Conservation (phyloP, 1,140 invertebrate species). For the Chionoecetes opilio region DNA sequence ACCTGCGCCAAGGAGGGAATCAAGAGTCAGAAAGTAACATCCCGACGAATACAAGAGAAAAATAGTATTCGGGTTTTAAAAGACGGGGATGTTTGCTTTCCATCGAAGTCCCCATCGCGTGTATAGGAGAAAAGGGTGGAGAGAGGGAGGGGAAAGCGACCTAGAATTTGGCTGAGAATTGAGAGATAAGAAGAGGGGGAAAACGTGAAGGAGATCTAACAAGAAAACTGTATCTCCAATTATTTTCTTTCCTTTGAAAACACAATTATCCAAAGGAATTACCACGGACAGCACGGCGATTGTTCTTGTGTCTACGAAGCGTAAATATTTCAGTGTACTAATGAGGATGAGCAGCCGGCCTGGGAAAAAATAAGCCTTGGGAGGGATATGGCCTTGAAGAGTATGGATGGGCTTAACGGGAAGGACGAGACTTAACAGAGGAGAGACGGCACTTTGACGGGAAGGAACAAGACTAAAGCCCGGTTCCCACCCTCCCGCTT, state of each 20-base stretch:
- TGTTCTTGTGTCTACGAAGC: background rate
- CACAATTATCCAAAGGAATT: background rate
- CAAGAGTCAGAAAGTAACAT: background rate
- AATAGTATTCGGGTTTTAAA: background rate
- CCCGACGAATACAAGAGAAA: background rate
- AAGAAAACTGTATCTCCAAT: background rate
- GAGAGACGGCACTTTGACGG: background rate
- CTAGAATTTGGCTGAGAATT: background rate
- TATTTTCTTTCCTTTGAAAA: constrained; percentile 22
- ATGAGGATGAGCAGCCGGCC: background rate
- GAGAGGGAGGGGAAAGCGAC: constrained; percentile 39
- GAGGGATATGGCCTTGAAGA: background rate
- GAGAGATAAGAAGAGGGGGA: constrained; percentile 4
- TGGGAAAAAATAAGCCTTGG: background rate
- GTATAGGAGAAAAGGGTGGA: background rate
- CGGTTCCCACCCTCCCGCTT: too few species aligned
- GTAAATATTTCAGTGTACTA: background rate
- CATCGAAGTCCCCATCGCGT: background rate
- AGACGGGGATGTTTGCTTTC: background rate
- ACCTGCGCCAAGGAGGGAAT: background rate
- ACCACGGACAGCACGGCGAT: background rate
- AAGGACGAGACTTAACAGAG: background rate
- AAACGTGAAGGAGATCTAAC: background rate
- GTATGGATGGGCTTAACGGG: too few species aligned
- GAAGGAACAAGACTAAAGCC: too few species aligned